Evolutionary conservation across 2,888 invertebrate genomes (phyloP).

Genomic region (Rambutsinella grinnellia): DNA sequence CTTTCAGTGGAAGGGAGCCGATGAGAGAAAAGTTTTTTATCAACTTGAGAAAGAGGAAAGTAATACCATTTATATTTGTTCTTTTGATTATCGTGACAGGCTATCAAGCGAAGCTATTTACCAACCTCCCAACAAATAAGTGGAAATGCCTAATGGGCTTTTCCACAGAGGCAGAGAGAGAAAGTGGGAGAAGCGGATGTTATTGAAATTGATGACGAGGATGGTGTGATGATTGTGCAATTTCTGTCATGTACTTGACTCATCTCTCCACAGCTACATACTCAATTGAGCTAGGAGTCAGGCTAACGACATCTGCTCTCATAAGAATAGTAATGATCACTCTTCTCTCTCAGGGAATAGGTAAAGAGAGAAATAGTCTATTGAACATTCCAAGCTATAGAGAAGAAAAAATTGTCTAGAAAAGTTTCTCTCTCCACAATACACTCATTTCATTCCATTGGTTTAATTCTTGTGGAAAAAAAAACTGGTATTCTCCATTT

Average conservation of each 20-base stretch:
- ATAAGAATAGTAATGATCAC: no score
- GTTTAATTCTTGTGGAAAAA: neutral
- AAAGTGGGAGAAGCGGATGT: neutral
- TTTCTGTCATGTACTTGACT: conserved; percentile 19
- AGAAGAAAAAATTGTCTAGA: neutral
- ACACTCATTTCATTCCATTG: neutral
- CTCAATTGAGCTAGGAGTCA: neutral
- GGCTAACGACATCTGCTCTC: no score
- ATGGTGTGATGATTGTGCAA: conserved; percentile 21
- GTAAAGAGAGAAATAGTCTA: neutral
- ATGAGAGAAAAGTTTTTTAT: neutral
- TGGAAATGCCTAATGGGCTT: neutral
- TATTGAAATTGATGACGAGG: neutral
- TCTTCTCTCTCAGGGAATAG: no score
- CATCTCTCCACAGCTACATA: neutral
- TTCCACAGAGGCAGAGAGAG: neutral
- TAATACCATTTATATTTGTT: neutral
- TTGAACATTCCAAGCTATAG: neutral
- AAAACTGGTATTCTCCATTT: neutral
- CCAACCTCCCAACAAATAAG: no score
- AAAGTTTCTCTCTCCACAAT: neutral
- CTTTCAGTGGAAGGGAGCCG: neutral
- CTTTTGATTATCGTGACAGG: neutral
- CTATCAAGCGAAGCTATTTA: neutral
- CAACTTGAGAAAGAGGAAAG: neutral